Evolutionary conservation across 2,888 invertebrate genomes (phyloP), one percentile per base, ranked within the genome.

Genomic region (Choreutis nemorana): DNA sequence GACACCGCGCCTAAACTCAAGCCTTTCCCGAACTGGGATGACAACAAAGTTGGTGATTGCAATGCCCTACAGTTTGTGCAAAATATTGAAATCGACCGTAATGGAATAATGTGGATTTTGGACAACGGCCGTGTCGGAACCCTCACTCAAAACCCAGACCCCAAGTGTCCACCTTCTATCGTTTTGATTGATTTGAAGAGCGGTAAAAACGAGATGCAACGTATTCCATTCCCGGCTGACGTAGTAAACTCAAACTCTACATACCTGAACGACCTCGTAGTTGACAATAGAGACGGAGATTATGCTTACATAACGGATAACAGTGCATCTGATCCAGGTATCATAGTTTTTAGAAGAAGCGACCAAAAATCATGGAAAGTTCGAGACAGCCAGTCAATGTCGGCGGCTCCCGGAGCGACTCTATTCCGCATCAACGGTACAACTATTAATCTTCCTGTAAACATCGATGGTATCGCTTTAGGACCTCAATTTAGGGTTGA

Each of bases 221-320:
- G 80, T n/a, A 85, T 85, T 44, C 71, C 71, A 7, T 85, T 90
- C 45, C 85, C 89, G 0, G 48, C 73, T 4, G 75, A 82, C 13
- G 82, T 87, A 5, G 83, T 84, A 1, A 75, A 81, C 12, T 63
- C 66, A 1, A 79, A 81, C 22, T 79, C 77, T 0, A 85, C 84
- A 21, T 85, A 85, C 42, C 59, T 90, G 26, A 88, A 88, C 50
- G 90, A 90, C 51, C 75, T 90, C 26, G 90, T 89, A 1, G 67
- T 90, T 13, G 89, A 89, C 48, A 83, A 85, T 51, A 81, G 86
- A 18, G 82, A 85, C 49, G 84, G 85, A 31, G 86, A 86, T 45
- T 84, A 81, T 50, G 89, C 87, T 1, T 90, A 89, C 48, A 89
- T 90, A 20, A 86, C 87, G 1, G 90, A 89, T 58, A 86, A 84